Evolutionary conservation across 2,797 vertebrate species (phyloP).

Genomic region (Ciconia nigra): DNA sequence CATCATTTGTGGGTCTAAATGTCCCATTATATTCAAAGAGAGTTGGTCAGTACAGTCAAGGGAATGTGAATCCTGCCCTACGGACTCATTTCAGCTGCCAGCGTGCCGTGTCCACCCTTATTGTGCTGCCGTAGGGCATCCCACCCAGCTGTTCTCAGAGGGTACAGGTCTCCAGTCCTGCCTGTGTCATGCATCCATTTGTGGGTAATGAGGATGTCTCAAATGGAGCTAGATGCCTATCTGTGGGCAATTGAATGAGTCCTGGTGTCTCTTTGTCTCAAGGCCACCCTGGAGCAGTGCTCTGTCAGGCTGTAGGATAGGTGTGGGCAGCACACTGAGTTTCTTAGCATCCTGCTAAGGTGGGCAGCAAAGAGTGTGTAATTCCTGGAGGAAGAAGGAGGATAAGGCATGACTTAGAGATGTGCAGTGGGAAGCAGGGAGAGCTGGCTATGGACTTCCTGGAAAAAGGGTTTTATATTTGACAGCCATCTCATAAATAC

Average conservation of each 20-base stretch:
- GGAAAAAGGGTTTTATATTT: not conserved
- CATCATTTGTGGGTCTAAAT: not conserved
- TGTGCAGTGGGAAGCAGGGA: not conserved
- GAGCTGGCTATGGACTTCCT: not conserved
- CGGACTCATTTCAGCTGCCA: not conserved
- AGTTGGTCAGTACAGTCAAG: not conserved
- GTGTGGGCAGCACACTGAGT: not conserved
- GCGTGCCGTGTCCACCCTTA: not conserved
- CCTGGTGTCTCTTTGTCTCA: not conserved
- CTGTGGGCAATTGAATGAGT: not conserved
- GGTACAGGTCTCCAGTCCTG: not conserved
- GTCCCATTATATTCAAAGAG: not conserved
- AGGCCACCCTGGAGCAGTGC: not conserved
- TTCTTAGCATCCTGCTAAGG: not conserved
- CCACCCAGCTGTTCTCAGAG: not conserved
- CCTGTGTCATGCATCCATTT: not conserved
- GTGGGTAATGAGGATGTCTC: not conserved
- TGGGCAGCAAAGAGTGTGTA: not conserved
- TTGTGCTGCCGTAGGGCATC: not conserved
- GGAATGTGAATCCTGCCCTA: not conserved
- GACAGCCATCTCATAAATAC: not conserved
- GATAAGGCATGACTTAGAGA: not conserved
- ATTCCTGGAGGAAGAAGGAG: not conserved
- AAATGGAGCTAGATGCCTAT: not conserved
- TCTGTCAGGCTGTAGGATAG: not conserved